These are phyloP conservation scores for Spodoptera exigua DNA, from an alignment of 2,888 invertebrate genomes.

Conservation along the genomic window DNA sequence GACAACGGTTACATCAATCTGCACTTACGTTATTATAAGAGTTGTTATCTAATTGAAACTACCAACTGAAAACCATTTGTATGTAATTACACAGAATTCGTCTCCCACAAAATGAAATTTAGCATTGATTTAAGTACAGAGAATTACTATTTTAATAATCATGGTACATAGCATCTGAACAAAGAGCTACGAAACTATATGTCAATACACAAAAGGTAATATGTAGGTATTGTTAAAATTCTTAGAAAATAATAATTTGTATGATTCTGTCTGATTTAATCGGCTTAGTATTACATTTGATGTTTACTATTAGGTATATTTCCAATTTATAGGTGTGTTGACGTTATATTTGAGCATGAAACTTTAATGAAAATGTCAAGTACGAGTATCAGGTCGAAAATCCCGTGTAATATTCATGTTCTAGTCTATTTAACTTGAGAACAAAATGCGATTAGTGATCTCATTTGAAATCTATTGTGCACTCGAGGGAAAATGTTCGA, in stretches of 20 bases:
- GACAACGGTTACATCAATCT: background rate
- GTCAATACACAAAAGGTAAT: no score
- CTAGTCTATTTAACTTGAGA: constrained; percentile 22
- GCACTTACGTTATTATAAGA: background rate
- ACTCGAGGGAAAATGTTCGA: constrained; percentile 55
- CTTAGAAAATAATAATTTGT: no score
- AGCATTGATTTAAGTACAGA: no score
- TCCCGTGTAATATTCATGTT: constrained; percentile 25
- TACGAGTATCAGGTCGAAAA: constrained; percentile 8
- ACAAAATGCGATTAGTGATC: constrained; percentile 37
- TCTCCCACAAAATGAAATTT: no score
- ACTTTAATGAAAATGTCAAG: constrained; percentile 21
- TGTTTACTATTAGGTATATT: background rate
- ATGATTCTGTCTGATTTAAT: background rate
- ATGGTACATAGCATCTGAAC: no score
- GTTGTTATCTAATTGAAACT: no score
- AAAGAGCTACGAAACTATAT: no score
- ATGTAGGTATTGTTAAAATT: no score
- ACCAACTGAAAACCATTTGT: no score
- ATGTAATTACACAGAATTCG: no score
- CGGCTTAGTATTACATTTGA: background rate
- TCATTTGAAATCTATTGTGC: constrained; percentile 41
- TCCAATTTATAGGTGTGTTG: background rate
- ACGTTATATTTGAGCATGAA: background rate
- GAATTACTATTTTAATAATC: no score